These are phyloP conservation scores for Tiphia femorata DNA, from an alignment of 2,888 invertebrate genomes.

Conservation along the genomic window DNA sequence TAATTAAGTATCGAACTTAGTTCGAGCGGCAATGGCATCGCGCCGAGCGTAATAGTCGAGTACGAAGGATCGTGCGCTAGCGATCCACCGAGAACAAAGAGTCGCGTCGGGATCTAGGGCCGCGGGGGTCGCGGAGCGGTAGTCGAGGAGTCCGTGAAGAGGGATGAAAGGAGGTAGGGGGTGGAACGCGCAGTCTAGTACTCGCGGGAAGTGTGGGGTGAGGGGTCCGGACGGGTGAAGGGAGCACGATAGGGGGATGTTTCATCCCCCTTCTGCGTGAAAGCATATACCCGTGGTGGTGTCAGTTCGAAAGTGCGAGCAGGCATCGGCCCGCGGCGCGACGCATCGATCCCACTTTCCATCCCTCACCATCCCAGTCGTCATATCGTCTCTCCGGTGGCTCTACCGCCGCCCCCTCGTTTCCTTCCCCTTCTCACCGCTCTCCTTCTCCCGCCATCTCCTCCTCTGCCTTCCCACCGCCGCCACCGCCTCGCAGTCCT, in stretches of 20 bases:
- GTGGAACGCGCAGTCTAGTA: neutral
- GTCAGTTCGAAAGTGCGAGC: constrained; percentile 60
- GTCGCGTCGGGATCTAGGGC: too few species aligned
- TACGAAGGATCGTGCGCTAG: too few species aligned
- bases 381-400: constrained; percentile 44
- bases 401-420: constrained; percentile 24
- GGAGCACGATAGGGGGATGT: neutral
- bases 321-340: constrained; percentile 63
- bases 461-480: constrained; percentile 15
- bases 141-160: neutral
- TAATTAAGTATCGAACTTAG: too few species aligned
- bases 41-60: too few species aligned
- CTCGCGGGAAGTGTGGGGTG: neutral
- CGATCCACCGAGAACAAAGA: too few species aligned
- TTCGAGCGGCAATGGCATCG: too few species aligned
- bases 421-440: constrained; percentile 20
- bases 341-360: constrained; percentile 64
- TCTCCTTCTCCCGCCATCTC: constrained; percentile 28
- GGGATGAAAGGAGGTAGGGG: neutral
- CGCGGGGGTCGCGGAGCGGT: too few species aligned
- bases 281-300: constrained; percentile 38
- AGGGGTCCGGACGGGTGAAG: neutral
- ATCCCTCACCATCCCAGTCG: constrained; percentile 44
- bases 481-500: constrained; percentile 5
- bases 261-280: constrained; percentile 31